Conservation (phyloP, 2,113 vertebrate genomes). For the Psilopogon haemacephalus region DNA sequence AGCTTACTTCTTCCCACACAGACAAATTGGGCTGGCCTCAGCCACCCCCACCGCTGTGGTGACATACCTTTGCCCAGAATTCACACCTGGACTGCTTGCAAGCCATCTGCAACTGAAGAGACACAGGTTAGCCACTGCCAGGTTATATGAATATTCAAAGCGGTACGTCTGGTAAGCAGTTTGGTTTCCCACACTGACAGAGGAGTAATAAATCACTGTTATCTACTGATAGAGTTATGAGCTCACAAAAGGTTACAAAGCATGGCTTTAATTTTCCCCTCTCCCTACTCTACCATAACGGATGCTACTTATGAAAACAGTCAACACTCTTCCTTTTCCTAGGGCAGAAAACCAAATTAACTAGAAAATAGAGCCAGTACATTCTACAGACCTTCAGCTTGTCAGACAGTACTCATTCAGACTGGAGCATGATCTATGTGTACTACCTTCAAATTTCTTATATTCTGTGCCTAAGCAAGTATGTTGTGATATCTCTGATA, state of each 20-base stretch:
- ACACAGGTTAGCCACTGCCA: not conserved
- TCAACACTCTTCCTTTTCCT: not conserved
- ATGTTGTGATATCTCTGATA: not conserved
- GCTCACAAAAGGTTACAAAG: not conserved
- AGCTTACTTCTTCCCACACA: not conserved
- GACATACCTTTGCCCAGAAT: conserved; percentile 34
- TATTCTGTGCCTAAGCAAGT: not conserved
- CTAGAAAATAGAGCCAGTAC: not conserved
- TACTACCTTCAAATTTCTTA: not conserved
- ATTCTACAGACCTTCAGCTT: conserved; percentile 58
- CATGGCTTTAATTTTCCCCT: not conserved
- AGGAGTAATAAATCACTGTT: not conserved
- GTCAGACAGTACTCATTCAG: not conserved
- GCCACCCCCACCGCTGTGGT: not conserved
- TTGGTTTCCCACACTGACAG: not conserved
- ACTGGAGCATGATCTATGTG: not conserved
- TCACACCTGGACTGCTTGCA: conserved; percentile 4
- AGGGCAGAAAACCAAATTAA: conserved; percentile 14
- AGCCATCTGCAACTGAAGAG: not conserved
- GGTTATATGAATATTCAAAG: not conserved
- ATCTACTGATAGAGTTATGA: not conserved
- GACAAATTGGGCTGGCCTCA: not conserved
- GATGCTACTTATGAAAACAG: not conserved
- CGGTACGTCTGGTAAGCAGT: not conserved
- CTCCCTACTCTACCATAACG: not conserved